Base-by-base conservation (phyloP, 2,888 invertebrate genomes). In the Nomada ruficornis region DNA sequence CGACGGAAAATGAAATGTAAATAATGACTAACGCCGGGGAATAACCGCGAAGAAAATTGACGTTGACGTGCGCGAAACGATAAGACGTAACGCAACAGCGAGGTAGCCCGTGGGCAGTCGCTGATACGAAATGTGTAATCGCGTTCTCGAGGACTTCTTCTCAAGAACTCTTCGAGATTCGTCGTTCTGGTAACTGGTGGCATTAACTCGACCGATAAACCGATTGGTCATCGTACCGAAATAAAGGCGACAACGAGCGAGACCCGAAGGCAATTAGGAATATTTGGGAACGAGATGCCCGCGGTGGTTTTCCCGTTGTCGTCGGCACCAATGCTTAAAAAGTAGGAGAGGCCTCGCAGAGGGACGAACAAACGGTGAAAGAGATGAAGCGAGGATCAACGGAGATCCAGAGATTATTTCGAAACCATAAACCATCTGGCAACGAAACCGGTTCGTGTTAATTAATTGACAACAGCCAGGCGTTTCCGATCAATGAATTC, bases 351-450 rank as follows among this genome's bases (percentile, higher is more conserved):
- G 10, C n/a, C n/a, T 54, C 54, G n/a, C 9, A 4, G n/a, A 79
- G 78, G 78, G 57, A 42, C 9, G 29, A 26, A 9, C 11, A 54
- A 20, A 36, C 11, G 50, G 62, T 36, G 26, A n/a, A 26, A 23
- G 44, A 54, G 15, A 15, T 15, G 42, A 23, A 18, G 60, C 62
- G 57, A 59, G 54, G 70, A 70, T 65, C 20, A 57, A 70, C 64
- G 15, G 64, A 78, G 77, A 85, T 82, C 80, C 60, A 81, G 83
- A 76, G 83, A 87, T 87, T 77, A 67, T 80, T 87, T 87, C 87
- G 78, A 79, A 82, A 85, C 57, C 72, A 79, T 85, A 84, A 87
- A 85, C 87, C 85, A 87, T 80, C 75, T 77, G 36, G 73, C 71
- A 64, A 74, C 62, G 85, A 78, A 87, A 87, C 87, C 82, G 84